phyloP scores from a whole-genome alignment of 1,140 invertebrate genomes.

The Acromyrmex heyeri region DNA sequence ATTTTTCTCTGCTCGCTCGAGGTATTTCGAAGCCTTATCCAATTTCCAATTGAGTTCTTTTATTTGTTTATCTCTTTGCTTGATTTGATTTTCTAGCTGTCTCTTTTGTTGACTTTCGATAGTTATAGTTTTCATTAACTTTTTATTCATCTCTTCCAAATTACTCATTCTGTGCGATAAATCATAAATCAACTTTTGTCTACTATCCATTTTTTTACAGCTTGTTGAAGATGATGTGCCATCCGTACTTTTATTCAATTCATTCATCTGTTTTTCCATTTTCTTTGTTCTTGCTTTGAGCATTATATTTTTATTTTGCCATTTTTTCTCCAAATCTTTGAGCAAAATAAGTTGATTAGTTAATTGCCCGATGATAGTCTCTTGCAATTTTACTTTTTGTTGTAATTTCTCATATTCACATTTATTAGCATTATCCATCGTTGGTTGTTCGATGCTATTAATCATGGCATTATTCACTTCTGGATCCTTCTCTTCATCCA shows the following conservation, averaged over 20 bases:
- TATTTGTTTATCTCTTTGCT: conserved; percentile 80
- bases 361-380: conserved; percentile 78
- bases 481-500: conserved; percentile 20
- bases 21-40: conserved; percentile 82
- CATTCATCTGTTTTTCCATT: conserved; percentile 67
- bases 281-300: conserved; percentile 72
- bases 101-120: conserved; percentile 78
- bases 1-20: conserved; percentile 83
- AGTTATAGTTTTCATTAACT: conserved; percentile 79
- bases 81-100: conserved; percentile 79
- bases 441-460: neutral
- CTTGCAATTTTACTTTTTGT: conserved; percentile 76
- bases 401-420: conserved; percentile 65
- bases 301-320: conserved; percentile 67
- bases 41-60: conserved; percentile 85
- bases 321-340: conserved; percentile 76
- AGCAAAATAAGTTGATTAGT: conserved; percentile 78
- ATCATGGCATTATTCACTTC: conserved; percentile 10
- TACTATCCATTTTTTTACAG: conserved; percentile 53
- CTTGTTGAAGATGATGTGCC: neutral
- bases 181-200: conserved; percentile 74
- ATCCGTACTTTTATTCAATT: conserved; percentile 58
- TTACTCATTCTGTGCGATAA: conserved; percentile 76
- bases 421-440: neutral
- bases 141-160: conserved; percentile 80